Percentiles rank a stretch among this genome's conserved stretches.
phyloP scores from a whole-genome alignment of 2,113 vertebrate species.

The Lucifuga dentata region DNA sequence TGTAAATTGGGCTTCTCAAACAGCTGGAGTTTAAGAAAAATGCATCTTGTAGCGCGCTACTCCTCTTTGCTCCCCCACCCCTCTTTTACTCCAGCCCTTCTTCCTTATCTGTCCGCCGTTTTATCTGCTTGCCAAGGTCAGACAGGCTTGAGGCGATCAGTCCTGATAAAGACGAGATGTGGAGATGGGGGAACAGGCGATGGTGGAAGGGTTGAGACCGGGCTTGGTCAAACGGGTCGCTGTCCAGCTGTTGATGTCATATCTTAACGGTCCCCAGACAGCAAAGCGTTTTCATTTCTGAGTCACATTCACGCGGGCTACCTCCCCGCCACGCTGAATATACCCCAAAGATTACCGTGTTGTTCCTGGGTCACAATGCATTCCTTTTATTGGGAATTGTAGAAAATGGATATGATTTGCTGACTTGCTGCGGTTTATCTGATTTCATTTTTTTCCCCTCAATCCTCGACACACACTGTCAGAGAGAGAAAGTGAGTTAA shows the following conservation, averaged over 20 bases:
- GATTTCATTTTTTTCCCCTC: conserved; percentile 46
- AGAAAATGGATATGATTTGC: conserved; percentile 26
- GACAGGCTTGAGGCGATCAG: conserved; percentile 75
- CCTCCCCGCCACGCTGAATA: conserved; percentile 19
- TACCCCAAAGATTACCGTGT: conserved; percentile 30
- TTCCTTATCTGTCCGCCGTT: conserved; percentile 71
- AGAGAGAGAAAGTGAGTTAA: conserved; percentile 23
- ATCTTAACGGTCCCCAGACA: conserved; percentile 52
- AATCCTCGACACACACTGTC: conserved; percentile 27
- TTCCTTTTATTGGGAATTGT: conserved; percentile 33
- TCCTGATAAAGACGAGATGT: conserved; percentile 73
- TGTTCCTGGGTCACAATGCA: conserved; percentile 26
- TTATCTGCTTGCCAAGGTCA: conserved; percentile 82
- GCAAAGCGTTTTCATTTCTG: conserved; percentile 36
- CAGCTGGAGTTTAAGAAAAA: conserved; percentile 63
- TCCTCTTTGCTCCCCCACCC: conserved; percentile 22
- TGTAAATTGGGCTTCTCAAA: conserved; percentile 73
- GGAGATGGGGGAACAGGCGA: conserved; percentile 22
- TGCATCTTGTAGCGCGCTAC: conserved; percentile 41
- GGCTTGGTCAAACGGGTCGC: conserved; percentile 58
- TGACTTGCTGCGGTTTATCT: conserved; percentile 44
- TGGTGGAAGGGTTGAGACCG: conserved; percentile 17
- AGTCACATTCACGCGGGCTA: conserved; percentile 21
- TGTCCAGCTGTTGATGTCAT: conserved; percentile 47
- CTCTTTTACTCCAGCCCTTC: conserved; percentile 26